Conservation (phyloP, 2,113 vertebrate species). For the Myrmecobius fasciatus region DNA sequence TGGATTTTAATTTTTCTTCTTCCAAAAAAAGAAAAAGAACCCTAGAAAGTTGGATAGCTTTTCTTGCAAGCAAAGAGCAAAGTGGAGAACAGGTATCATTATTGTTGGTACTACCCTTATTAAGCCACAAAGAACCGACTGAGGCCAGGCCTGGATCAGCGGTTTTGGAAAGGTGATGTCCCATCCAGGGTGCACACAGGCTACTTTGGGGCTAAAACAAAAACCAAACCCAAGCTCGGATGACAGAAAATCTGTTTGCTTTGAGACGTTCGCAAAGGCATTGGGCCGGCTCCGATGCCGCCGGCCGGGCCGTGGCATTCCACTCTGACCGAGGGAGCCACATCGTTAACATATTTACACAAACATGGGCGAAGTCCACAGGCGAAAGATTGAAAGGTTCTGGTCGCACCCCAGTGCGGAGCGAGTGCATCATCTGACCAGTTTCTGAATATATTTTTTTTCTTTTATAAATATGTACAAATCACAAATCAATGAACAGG, state of each 20-base stretch:
- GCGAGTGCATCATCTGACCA: constrained; percentile 85
- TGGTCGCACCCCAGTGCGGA: constrained; percentile 75
- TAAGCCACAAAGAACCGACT: constrained; percentile 79
- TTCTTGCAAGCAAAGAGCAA: constrained; percentile 84
- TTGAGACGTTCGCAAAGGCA: constrained; percentile 77
- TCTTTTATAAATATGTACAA: constrained; percentile 96
- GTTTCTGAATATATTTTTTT: constrained; percentile 82
- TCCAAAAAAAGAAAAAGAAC: constrained; percentile 38
- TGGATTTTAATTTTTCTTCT: constrained; percentile 58
- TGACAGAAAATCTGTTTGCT: not conserved
- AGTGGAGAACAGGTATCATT: constrained; percentile 74
- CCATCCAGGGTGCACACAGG: constrained; percentile 80
- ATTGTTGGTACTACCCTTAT: constrained; percentile 52
- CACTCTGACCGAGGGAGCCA: not conserved
- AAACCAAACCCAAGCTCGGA: constrained; percentile 51
- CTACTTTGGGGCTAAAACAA: constrained; percentile 65
- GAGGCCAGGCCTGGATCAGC: constrained; percentile 74
- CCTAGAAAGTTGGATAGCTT: constrained; percentile 75
- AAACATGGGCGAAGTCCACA: constrained; percentile 52
- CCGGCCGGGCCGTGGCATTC: not conserved
- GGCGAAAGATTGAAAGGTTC: constrained; percentile 67
- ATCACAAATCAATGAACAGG: constrained; percentile 98
- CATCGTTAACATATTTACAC: not conserved
- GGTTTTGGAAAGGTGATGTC: constrained; percentile 83
- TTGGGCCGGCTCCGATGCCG: constrained; percentile 61